These are phyloP conservation scores for Myocastor coypus DNA, from an alignment of 2,113 vertebrate genomes.

Conservation along the genomic window DNA sequence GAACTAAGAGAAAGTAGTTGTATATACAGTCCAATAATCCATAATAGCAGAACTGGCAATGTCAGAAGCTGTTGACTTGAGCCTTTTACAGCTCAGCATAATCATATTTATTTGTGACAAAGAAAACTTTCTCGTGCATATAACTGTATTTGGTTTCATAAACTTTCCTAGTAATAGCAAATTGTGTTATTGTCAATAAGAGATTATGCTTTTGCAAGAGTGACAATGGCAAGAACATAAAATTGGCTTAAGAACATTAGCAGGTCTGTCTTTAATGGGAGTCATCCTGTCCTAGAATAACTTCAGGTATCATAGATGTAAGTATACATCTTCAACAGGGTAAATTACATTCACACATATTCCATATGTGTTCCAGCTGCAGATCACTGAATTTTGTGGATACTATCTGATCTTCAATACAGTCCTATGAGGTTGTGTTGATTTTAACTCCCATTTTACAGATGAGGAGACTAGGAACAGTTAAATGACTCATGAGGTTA, in stretches of 20 bases:
- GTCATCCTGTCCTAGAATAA: background rate
- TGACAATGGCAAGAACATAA: conserved; percentile 37
- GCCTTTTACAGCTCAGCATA: too few relatives aligned
- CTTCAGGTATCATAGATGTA: background rate
- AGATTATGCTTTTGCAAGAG: conserved; percentile 40
- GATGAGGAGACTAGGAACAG: background rate
- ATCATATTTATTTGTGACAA: conserved; percentile 64
- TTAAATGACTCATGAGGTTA: background rate
- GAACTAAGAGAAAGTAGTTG: too few relatives aligned
- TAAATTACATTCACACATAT: background rate
- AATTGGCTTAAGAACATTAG: background rate
- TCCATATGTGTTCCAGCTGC: background rate
- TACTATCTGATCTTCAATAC: conserved; percentile 11
- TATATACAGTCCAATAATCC: too few relatives aligned
- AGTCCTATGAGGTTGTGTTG: background rate
- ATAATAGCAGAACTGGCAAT: too few relatives aligned
- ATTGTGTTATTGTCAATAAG: conserved; percentile 19
- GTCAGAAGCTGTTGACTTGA: too few relatives aligned
- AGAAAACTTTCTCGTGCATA: conserved; percentile 65
- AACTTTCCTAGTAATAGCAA: conserved; percentile 22
- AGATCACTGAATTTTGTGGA: background rate
- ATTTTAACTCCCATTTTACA: background rate
- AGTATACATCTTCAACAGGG: background rate
- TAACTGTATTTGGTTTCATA: conserved; percentile 46
- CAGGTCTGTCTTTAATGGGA: background rate